Base-by-base conservation (phyloP, 2,888 invertebrate species). In the Tenthredo mesomela region DNA sequence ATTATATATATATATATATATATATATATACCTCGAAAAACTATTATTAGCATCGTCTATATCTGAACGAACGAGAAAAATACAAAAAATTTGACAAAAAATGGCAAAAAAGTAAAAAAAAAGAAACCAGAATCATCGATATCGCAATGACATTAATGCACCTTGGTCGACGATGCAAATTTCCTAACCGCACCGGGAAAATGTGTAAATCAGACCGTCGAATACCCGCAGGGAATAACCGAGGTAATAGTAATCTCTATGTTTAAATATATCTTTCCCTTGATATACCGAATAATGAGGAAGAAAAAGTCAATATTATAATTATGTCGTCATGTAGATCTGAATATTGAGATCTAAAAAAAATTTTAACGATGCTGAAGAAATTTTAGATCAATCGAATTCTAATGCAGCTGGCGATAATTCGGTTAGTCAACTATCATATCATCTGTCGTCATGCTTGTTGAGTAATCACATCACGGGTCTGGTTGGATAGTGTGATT, bases 401-500 rank as follows among this genome's bases (percentile, higher is more conserved):
- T 50, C 18, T 29, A 3, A 29, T 29, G 65, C 65, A 29, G 29
- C 29, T 29, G 29, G 29, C 29, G 65, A 37, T 37, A 37, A 29
- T 15, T 29, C 12, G 25, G 7, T 12, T 15, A 29, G 61, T 25
- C 65, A 25, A 29, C 15, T n/a, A 29, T 25, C 25, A 65, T n/a
- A 29, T 25, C 25, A 65, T 18, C 3, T 5, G 37, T 33, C n/a
- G n/a, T 33, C 5, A n/a, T 70, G n/a, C 65, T n/a, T 37, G n/a
- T 70, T 70, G 33, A 70, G 37, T 70, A 70, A 70, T 33, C 70
- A 18, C 18, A 15, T 29, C 70, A 37, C 70, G 70, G 33, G 33
- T 33, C n/a, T 70, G 21, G 10, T 37, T 29, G 37, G 18, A 61
- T 10, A 61, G 70, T 70, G 70, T 70, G 70, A 70, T 33, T 70